A percentile compares a stretch with the other conserved stretches of the same genome.
phyloP scores from a whole-genome alignment of 2,113 vertebrate genomes.

The Plecotus auritus region DNA sequence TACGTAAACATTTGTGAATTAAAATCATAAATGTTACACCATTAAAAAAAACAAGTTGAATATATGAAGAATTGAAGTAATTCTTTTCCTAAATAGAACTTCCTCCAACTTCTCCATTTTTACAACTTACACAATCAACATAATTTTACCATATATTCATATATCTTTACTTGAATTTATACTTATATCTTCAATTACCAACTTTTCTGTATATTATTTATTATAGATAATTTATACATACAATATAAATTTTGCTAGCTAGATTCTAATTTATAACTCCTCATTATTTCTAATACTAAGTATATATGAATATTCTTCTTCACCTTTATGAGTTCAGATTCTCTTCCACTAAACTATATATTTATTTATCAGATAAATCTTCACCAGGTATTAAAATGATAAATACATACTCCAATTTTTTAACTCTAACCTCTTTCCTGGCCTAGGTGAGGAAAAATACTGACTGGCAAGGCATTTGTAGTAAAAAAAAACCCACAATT shows the following conservation, averaged over 20 bases:
- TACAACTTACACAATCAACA: neutral
- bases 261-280: neutral
- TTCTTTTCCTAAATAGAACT: neutral
- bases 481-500: neutral
- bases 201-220: neutral
- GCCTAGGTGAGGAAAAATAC: neutral
- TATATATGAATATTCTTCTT: neutral
- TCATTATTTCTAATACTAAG: neutral
- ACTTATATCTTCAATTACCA: neutral
- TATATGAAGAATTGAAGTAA: neutral
- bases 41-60: neutral
- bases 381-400: neutral
- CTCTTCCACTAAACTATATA: neutral
- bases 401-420: neutral
- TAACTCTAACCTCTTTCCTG: neutral
- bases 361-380: conserved; percentile 16
- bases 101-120: neutral
- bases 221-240: neutral
- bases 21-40: neutral
- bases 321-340: neutral
- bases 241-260: neutral
- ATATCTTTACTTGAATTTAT: conserved; percentile 5
- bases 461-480: neutral
- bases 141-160: neutral
- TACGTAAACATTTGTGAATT: neutral